Evolutionary conservation across 2,797 vertebrate species (phyloP).

Genomic region (Kryptopterus vitreolus): DNA sequence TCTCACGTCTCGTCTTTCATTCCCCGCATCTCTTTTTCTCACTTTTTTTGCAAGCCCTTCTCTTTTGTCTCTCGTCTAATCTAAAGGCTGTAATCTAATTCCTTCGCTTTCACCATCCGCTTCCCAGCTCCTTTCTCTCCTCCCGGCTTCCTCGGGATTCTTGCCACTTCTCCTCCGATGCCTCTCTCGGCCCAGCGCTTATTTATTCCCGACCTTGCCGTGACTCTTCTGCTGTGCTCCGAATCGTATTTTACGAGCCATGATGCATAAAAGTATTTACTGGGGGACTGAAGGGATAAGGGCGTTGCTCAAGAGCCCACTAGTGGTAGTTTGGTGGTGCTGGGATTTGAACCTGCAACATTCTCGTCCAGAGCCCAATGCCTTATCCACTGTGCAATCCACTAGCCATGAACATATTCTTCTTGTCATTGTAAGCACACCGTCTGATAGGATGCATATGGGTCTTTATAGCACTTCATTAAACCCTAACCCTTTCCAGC

Average conservation of each 20-base stretch:
- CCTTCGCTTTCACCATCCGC: not conserved
- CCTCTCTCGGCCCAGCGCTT: not conserved
- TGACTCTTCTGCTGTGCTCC: not conserved
- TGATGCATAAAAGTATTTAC: not conserved
- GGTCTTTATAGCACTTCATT: too few relatives aligned
- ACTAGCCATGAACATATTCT: too few relatives aligned
- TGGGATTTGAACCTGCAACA: too few relatives aligned
- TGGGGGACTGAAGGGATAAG: too few relatives aligned
- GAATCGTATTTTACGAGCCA: not conserved
- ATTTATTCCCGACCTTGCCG: not conserved
- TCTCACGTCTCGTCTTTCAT: not conserved
- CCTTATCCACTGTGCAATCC: too few relatives aligned
- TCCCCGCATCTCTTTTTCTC: constrained; percentile 8
- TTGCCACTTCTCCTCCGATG: not conserved
- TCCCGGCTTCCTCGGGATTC: not conserved
- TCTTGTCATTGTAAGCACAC: too few relatives aligned
- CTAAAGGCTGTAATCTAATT: constrained; percentile 22
- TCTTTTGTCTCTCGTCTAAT: not conserved
- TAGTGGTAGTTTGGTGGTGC: too few relatives aligned
- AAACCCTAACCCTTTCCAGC: too few relatives aligned
- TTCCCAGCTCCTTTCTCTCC: not conserved
- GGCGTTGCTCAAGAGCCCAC: too few relatives aligned
- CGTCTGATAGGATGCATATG: too few relatives aligned
- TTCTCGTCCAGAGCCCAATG: too few relatives aligned
- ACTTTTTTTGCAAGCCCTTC: not conserved